Evolutionary conservation across 1,140 invertebrate species (phyloP), one percentile per base, ranked within the genome.

Genomic region (Babylonia areolata): DNA sequence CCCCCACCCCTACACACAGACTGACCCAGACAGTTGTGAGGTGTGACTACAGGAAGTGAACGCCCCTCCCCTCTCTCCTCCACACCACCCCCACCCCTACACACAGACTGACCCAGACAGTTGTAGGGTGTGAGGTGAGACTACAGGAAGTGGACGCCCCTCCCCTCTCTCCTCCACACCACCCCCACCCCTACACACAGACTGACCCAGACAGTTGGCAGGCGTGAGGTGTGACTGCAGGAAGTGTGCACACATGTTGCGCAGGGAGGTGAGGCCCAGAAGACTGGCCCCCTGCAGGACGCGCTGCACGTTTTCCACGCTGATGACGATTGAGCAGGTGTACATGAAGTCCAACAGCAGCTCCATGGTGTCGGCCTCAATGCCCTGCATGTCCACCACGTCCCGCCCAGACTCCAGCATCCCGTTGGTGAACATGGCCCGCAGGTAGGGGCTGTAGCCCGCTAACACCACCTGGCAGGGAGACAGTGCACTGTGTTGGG

Each of bases 301-400:
- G 89, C 98, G 97, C 94, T 98, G 97, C 28, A 98, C 98, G 95
- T 98, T 98, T 40, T 96, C 96, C 93, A 97, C 96, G 54, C 91
- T 95, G 42, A 96, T 94, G 75, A 94, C 93, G 35, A 96, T 94
- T 87, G 95, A 93, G 51, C 96, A 95, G 89, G 97, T 97, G 92
- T 99, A 99, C 94, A 99, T 98, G 94, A 98, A 99, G 90, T 98
- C 96, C 81, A 99, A 95, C 3, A 99, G 95, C 86, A 96, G 95
- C 71, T 96, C 96, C 88, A 98, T 95, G 86, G 97, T 97, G 83
- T 96, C 94, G 64, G 97, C 95, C 85, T 97, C 96, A 40, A 98
- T 96, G 78, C 96, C 97, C 90, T 97, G 97, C 84, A 98, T 95
- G 90, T 97, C 96, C 33, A 98, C 96, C 64, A 88, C 78, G 28